Evolutionary conservation across 2,797 vertebrate genomes (phyloP), one percentile per base, ranked within the genome.

Genomic region (Lerista edwardsae): DNA sequence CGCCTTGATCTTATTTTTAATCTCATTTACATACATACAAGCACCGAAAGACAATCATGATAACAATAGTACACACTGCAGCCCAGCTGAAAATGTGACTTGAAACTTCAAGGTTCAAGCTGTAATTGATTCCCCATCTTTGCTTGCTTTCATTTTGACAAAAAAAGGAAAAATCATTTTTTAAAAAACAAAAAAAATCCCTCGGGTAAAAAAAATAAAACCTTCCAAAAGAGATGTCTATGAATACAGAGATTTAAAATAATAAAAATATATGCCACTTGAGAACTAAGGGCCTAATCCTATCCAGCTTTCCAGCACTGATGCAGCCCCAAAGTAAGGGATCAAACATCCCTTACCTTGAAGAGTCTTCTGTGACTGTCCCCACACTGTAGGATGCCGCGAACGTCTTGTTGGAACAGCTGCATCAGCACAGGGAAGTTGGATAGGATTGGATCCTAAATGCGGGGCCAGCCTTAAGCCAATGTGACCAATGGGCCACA

Each of bases 1-100:
- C 74, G 74, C 75, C 21, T 31, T 44, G 80, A 89, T 91, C 57
- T 89, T 86, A 87, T 62, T 92, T 89, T 82, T 86, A 87, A 90
- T 85, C 61, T 72, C 83, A 87, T 90, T 91, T 91, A 88, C 64
- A 82, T 36, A 82, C 23, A 78, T 65, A 84, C 61, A 27, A 90
- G 71, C 65, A 84, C 65, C 71, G 15, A 81, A 89, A 86, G n/a
- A 79, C 65, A 82, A 86, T 82, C 82, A 23, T 1, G 0, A 77
- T 61, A 68, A 86, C 36, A 80, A 29, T 17, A 72, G 8, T 14
- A 72, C 57, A 75, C n/a, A 10, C 31, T 0, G 3, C 31, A 65
- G 47, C 2, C 80, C 6, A 29, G 82, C 87, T 77, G 64, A 51
- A 81, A 79, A 87, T 7, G 61, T 17, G 75, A 68, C 76, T 62